Evolutionary conservation across 2,797 vertebrate genomes (phyloP).

Genomic region (Thamnophis elegans): DNA sequence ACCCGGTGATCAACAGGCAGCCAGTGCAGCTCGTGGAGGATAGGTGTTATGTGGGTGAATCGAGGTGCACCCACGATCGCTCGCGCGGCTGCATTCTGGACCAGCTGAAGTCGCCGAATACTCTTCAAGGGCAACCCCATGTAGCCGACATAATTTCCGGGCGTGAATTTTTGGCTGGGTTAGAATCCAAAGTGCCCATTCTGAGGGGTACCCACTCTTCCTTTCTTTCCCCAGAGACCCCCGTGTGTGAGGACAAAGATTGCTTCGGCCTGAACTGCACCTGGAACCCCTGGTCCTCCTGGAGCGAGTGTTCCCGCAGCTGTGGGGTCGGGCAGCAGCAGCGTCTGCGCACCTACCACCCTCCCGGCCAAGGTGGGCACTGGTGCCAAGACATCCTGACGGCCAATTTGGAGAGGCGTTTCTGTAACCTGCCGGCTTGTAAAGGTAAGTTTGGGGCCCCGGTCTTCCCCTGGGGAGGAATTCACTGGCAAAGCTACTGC

Average conservation of each 20-base stretch:
- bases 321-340: slow-evolving; percentile 87
- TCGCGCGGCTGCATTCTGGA: too few relatives aligned
- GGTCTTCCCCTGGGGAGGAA: neutral
- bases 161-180: too few relatives aligned
- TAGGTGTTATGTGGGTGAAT: too few relatives aligned
- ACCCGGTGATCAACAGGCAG: too few relatives aligned
- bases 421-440: slow-evolving; percentile 87
- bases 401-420: slow-evolving; percentile 79
- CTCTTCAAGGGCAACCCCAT: too few relatives aligned
- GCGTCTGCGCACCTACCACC: slow-evolving; percentile 78
- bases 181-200: too few relatives aligned
- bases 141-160: too few relatives aligned
- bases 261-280: slow-evolving; percentile 79
- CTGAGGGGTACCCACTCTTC: neutral
- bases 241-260: slow-evolving; percentile 62
- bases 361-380: slow-evolving; percentile 68
- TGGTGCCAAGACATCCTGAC: slow-evolving; percentile 84
- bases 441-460: slow-evolving; percentile 69
- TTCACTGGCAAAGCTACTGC: neutral
- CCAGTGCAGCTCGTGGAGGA: too few relatives aligned
- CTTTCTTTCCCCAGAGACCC: slow-evolving; percentile 56
- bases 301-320: slow-evolving; percentile 81
- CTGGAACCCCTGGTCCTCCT: slow-evolving; percentile 82
- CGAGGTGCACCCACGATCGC: too few relatives aligned
- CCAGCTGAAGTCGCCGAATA: too few relatives aligned